These are phyloP conservation scores for Ophion ellenae DNA, from an alignment of 2,888 invertebrate species.

Conservation along the genomic window DNA sequence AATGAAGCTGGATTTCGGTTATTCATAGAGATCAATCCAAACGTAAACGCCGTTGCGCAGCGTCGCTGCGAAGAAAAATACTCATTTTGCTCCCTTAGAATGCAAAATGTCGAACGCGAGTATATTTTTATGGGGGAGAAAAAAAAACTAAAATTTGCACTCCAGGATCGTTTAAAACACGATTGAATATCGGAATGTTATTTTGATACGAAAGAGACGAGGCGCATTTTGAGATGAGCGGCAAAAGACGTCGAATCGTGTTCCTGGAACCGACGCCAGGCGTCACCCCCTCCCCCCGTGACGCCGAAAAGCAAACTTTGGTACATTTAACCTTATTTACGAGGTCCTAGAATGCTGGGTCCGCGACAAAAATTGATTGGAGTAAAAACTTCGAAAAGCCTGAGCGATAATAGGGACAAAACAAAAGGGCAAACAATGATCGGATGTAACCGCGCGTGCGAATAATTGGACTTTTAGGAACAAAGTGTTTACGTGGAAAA, in stretches of 20 bases:
- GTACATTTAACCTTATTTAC: constrained; percentile 69
- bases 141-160: background rate
- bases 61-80: background rate
- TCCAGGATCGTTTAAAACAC: background rate
- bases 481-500: constrained; percentile 44
- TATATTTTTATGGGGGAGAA: background rate
- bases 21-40: background rate
- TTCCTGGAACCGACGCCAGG: constrained; percentile 71
- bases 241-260: constrained; percentile 60
- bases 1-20: constrained; percentile 16
- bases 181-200: background rate
- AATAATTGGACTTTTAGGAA: constrained; percentile 10
- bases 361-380: constrained; percentile 18
- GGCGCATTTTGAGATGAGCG: constrained; percentile 29
- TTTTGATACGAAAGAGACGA: constrained; percentile 14
- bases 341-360: background rate
- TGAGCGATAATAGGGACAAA: background rate
- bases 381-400: constrained; percentile 6
- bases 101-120: background rate
- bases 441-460: constrained; percentile 1
- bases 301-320: constrained; percentile 38
- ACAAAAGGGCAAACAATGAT: background rate
- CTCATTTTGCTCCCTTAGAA: background rate
- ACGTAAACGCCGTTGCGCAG: background rate
- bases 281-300: constrained; percentile 46